phyloP scores from a whole-genome alignment of 2,888 invertebrate genomes.

The Rutpela maculata region DNA sequence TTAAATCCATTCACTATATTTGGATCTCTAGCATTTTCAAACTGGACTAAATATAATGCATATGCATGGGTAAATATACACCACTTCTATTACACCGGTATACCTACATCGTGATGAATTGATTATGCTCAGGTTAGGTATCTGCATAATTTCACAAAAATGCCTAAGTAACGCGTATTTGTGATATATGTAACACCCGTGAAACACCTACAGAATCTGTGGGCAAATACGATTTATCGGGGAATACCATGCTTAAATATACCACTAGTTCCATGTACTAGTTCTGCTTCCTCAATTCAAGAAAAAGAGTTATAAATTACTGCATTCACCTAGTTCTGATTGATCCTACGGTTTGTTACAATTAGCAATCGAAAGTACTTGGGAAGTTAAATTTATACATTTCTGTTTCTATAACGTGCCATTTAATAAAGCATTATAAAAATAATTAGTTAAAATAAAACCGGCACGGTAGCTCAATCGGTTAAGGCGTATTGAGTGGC shows the following conservation, averaged over 20 bases:
- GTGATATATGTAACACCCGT: slow-evolving; percentile 10
- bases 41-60: too few species aligned
- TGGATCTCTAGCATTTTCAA: too few species aligned
- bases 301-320: background rate
- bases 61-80: background rate
- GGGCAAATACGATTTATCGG: background rate
- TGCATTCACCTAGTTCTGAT: background rate
- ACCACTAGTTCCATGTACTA: background rate
- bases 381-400: too few species aligned
- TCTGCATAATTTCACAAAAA: background rate
- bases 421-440: too few species aligned
- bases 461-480: too few species aligned
- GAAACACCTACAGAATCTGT: background rate
- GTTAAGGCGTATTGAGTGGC: too few species aligned
- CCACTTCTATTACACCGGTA: background rate
- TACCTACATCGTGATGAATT: slow-evolving; percentile 2
- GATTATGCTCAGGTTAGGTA: background rate
- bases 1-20: too few species aligned
- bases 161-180: background rate
- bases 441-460: too few species aligned
- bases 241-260: background rate
- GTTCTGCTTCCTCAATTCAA: background rate
- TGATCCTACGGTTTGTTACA: too few species aligned
- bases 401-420: too few species aligned
- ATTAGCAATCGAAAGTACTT: too few species aligned